Evolutionary conservation across 23 tunicate species (phyloP), one percentile per base, ranked within the genome.

Genomic region (Halocynthia aurantium): DNA sequence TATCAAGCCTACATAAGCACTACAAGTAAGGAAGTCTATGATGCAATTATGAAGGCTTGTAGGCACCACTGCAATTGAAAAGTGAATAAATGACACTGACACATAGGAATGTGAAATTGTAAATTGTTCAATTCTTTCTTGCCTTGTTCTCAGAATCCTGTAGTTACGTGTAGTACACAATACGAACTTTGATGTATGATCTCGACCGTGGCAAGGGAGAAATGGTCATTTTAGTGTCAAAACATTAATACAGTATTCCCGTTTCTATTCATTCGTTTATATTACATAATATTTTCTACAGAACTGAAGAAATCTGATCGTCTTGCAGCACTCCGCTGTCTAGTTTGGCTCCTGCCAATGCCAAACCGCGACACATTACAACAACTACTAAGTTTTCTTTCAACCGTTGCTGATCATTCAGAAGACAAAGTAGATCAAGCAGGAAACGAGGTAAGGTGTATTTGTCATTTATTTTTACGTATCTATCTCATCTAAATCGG

Each of bases 291-390:
- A 31, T 31, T 31, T 31, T 31, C 44, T 31, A 4, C 77, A 87
- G 93, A 81, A 73, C 83, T 89, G 57, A n/a, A 53, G 22, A 69
- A 67, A 50, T 44, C 55, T 8, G 80, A 79, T 50, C 61, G 97
- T 44, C 55, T 83, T 8, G 51, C 86, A 7, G 76, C 84, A 12
- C 86, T 91, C n/a, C 83, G 90, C 0, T 77, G 73, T 51, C 85
- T 91, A 22, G 69, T 91, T 66, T 91, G 97, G 97, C 76, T 91
- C 52, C 81, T 91, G 17, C 97, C 97, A 7, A 76, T 77, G 52
- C 74, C 97, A 8, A 82, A 91, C 80, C 69, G 97, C 22, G 97
- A 91, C 81, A 83, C 97, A n/a, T 77, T 91, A 15, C 83, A 85
- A 62, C 90, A 91, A 17, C 67, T 92, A 52, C 78, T 92, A 8